Evolutionary conservation across 2,888 invertebrate genomes (phyloP).

Genomic region (Podotricha telesiphe): DNA sequence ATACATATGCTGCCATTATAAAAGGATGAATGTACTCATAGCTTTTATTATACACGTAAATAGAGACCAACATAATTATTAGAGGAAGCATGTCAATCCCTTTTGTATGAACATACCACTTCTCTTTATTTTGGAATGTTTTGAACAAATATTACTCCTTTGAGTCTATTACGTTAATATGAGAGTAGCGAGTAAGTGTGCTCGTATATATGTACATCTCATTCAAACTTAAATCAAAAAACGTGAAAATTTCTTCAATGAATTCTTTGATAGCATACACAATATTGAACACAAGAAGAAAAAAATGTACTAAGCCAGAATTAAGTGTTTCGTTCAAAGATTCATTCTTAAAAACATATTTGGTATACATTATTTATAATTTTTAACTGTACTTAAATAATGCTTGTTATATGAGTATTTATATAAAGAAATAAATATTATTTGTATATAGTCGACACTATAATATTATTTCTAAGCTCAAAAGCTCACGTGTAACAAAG

Average conservation of each 20-base stretch:
- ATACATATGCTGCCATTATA: slow-evolving; percentile 34
- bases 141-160: slow-evolving; percentile 56
- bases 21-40: slow-evolving; percentile 39
- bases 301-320: background rate
- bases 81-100: slow-evolving; percentile 46
- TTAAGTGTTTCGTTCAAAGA: no score
- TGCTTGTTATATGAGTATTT: no score
- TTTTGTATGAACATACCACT: slow-evolving; percentile 49
- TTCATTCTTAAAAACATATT: no score
- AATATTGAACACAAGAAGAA: no score
- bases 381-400: no score
- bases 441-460: no score
- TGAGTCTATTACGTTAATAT: slow-evolving; percentile 52
- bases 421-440: no score
- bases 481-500: no score
- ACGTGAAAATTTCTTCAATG: slow-evolving; percentile 27
- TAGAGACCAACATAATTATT: slow-evolving; percentile 43
- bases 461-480: no score
- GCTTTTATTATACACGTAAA: slow-evolving; percentile 42
- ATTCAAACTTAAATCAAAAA: slow-evolving; percentile 41
- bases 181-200: slow-evolving; percentile 46
- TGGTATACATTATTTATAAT: no score
- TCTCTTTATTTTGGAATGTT: slow-evolving; percentile 56
- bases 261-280: slow-evolving; percentile 14
- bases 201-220: slow-evolving; percentile 45